Evolutionary conservation across 2,888 invertebrate genomes (phyloP), one percentile per base, ranked within the genome.

Genomic region (Melipona bicolor): DNA sequence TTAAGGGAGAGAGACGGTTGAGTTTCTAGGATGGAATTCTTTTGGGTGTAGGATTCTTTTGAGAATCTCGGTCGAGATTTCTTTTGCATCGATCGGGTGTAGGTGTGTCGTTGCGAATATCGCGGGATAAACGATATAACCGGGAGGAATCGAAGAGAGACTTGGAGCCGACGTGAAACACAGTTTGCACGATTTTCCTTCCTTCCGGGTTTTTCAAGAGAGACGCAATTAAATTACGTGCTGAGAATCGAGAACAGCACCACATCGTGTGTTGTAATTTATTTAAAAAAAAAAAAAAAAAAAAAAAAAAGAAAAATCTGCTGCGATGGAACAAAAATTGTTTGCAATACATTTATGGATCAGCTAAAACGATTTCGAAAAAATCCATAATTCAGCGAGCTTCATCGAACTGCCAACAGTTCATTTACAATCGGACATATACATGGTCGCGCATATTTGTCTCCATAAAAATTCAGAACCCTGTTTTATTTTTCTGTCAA

Each of bases 1-100:
- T 64, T 52, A 50, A 52, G 27, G 24, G 64, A 62, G 52, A 62
- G 52, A 62, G 52, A 65, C 27, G 32, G 36, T 17, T 32, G 62
- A 49, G n/a, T 52, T 52, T 74, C 64, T 64, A 15, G 32, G 21
- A 68, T 52, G 68, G 52, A 68, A 68, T 68, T 69, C 67, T 69
- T 49, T 50, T 67, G 3, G 15, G n/a, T 9, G n/a, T 24, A n/a
- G 13, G n/a, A 24, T 67, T 24, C n/a, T 32, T 68, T 68, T 50
- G 27, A 24, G n/a, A 24, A n/a, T 67, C 21, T 67, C 43, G 6
- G 4, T 3, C 0, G 17, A 17, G 43, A 67, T 49, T 50, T 32
- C 6, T 62, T 61, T 61, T 19, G 24, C n/a, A n/a, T 56, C 56
- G 56, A n/a, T 56, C 15, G n/a, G 15, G 4, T n/a, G 4, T n/a